Evolutionary conservation across 1,140 invertebrate species (phyloP).

Genomic region (Orius laevigatus): DNA sequence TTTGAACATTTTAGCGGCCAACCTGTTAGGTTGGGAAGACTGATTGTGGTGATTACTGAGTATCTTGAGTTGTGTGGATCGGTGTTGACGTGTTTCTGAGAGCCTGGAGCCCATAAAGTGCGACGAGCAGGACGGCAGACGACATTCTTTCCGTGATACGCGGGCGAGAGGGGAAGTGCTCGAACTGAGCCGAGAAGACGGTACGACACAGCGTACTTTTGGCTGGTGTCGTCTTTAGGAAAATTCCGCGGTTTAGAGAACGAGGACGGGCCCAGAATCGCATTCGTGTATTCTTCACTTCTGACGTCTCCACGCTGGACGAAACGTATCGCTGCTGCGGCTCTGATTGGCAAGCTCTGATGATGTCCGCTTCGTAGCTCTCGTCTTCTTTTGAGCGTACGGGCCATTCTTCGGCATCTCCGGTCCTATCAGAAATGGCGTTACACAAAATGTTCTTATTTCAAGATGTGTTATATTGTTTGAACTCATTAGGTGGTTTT

Average conservation of each 20-base stretch:
- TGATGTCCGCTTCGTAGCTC: conserved; percentile 11
- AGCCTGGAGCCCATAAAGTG: conserved; percentile 22
- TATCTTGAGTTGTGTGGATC: conserved; percentile 2
- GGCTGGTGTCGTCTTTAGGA: background rate
- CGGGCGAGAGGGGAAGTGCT: conserved; percentile 13
- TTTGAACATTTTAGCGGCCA: too few species aligned
- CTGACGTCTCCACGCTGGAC: background rate
- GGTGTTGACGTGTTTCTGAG: conserved; percentile 19
- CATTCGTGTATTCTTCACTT: background rate
- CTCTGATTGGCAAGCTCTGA: conserved; percentile 21
- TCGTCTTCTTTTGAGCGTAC: conserved; percentile 1
- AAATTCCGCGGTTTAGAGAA: background rate
- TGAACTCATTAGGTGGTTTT: too few species aligned
- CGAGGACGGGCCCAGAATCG: background rate
- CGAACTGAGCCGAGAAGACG: conserved; percentile 28
- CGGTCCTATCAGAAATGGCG: too few species aligned
- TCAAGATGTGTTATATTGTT: too few species aligned
- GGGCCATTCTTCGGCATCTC: too few species aligned
- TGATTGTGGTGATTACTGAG: too few species aligned
- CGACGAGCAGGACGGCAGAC: conserved; percentile 21
- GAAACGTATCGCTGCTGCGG: background rate
- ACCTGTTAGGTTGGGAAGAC: too few species aligned
- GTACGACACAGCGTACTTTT: conserved; percentile 20
- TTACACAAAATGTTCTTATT: too few species aligned
- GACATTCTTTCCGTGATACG: conserved; percentile 21